A percentile compares a stretch with the other conserved stretches of the same genome.
Conservation (phyloP, 1,140 invertebrate species). For the Magallana angulata region DNA sequence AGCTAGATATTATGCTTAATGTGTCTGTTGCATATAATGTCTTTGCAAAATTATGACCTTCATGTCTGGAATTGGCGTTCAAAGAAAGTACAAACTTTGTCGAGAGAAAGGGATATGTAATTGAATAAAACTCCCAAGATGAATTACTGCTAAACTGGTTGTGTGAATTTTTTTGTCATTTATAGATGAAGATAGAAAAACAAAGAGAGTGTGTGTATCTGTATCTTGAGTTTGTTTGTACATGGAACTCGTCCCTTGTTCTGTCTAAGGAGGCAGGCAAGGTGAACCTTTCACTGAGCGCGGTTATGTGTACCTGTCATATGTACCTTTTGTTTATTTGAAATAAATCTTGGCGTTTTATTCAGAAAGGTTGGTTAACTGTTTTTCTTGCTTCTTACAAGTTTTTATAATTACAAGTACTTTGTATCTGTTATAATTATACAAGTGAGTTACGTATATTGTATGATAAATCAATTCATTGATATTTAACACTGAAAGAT, state of each 20-base stretch:
- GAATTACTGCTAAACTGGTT: neutral
- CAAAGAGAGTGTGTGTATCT: conserved; percentile 12
- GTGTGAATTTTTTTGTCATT: neutral
- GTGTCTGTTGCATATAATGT: neutral
- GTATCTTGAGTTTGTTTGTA: neutral
- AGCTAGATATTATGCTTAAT: conserved; percentile 15
- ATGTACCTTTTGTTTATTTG: conserved; percentile 27
- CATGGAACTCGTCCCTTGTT: neutral
- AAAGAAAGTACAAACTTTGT: neutral
- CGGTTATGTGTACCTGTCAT: neutral
- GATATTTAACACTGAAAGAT: no score
- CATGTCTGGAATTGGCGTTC: neutral
- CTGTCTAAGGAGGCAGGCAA: neutral
- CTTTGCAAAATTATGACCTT: neutral
- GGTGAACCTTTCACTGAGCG: neutral
- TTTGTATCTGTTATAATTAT: no score
- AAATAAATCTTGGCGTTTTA: conserved; percentile 36
- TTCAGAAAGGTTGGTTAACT: neutral
- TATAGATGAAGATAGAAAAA: neutral
- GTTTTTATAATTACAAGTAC: no score
- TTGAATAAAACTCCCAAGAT: neutral
- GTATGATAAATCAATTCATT: no score
- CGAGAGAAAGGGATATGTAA: neutral
- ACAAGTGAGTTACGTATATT: no score
- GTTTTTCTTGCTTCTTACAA: no score